A percentile compares a stretch with the other conserved stretches of the same genome.
Evolutionary conservation across 2,888 invertebrate genomes (phyloP).

Genomic region (Drepana falcataria): DNA sequence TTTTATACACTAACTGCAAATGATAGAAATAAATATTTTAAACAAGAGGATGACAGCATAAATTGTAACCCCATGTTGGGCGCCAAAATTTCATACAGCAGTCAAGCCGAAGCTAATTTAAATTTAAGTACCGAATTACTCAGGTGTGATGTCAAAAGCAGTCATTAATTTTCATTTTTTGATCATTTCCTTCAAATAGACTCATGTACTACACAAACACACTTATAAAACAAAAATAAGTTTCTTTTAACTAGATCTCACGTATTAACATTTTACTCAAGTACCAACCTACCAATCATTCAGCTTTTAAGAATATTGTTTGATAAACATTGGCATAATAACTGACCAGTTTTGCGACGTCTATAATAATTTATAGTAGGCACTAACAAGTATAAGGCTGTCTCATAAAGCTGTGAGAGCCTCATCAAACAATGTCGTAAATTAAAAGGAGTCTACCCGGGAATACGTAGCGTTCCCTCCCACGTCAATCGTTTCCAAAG

Average conservation of each 20-base stretch:
- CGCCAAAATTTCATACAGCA: neutral
- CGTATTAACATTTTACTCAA: too few relatives aligned
- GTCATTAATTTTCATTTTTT: neutral
- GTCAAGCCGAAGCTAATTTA: neutral
- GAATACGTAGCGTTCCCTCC: neutral
- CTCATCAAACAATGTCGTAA: neutral
- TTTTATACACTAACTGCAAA: too few relatives aligned
- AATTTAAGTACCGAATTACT: neutral
- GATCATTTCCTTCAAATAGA: neutral
- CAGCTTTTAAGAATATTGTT: too few relatives aligned
- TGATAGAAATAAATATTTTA: too few relatives aligned
- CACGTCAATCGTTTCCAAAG: slow-evolving; percentile 11
- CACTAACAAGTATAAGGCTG: neutral
- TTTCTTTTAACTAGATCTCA: too few relatives aligned
- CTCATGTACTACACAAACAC: too few relatives aligned
- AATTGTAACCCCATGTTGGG: too few relatives aligned
- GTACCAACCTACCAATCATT: too few relatives aligned
- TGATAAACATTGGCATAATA: too few relatives aligned
- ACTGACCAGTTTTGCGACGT: too few relatives aligned
- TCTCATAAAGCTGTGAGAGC: neutral
- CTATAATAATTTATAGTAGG: neutral
- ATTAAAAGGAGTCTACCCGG: neutral
- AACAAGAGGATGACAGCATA: too few relatives aligned
- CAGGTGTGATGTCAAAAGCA: neutral
- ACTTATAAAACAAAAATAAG: too few relatives aligned